Base-by-base conservation (phyloP, 2,888 invertebrate genomes). In the Napeogenes sylphis region DNA sequence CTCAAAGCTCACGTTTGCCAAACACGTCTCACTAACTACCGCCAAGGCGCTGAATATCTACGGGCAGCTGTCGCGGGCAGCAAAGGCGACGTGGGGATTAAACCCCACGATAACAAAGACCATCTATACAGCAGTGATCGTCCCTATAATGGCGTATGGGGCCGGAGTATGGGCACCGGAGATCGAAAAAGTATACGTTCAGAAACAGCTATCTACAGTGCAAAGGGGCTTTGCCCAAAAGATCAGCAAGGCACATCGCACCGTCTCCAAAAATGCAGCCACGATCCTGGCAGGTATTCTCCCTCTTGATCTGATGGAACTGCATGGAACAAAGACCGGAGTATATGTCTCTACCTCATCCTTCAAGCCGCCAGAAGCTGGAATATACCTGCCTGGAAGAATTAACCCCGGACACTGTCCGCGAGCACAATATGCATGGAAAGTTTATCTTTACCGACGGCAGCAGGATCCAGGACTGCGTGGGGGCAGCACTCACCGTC, bases 281-380 rank as follows among this genome's bases (percentile, higher is more conserved):
- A 45, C 68, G 13, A 5, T 65, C 2, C 61, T 70, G 4, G 60
- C 68, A 2, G 69, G 69, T 54, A 33, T 71, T n/a, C 67, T 70
- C 2, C 69, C 71, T 6, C 62, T 71, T 0, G 70, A 69, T 61
- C 60, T 71, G 0, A 35, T 69, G 0, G 12, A 65, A 12, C 63
- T 68, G 51, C 33, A 21, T 21, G 21, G 21, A 21, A 21, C 21
- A 21, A 21, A 21, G 21, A 21, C 21, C 21, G 21, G 21, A 21
- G 21, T 70, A 0, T 72, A 73, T 33, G 13, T 4, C 5, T 42
- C 59, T 56, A 13, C 57, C 0, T 4, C 42, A 4, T 35, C 56
- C 8, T 8, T 51, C 10, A 6, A 53, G 2, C 12, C 14, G 5
- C 64, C 58, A 21, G 21, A 21, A 21, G 21, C 21, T 21, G 21